A percentile compares a stretch with the other conserved stretches of the same genome.
Evolutionary conservation across 2,888 invertebrate species (phyloP).

Genomic region (Megalurothrips usitatus): DNA sequence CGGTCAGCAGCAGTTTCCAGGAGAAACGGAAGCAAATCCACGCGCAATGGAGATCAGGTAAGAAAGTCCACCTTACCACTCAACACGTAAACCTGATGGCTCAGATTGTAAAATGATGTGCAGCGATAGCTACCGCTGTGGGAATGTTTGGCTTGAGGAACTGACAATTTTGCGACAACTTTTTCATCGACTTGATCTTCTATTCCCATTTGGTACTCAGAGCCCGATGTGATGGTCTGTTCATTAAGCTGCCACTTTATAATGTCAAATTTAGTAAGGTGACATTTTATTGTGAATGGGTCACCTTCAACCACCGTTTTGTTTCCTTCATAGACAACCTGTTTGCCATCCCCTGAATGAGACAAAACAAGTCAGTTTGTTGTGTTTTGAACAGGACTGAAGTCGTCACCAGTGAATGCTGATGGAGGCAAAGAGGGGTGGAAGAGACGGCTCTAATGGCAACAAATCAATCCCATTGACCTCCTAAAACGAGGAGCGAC

Average conservation of each 20-base stretch:
- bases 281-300: slow-evolving; percentile 39
- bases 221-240: slow-evolving; percentile 33
- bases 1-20: slow-evolving; percentile 17
- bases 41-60: not conserved
- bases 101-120: slow-evolving; percentile 36
- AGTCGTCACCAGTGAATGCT: not conserved
- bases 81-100: slow-evolving; percentile 38
- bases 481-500: no score
- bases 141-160: slow-evolving; percentile 36
- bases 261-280: slow-evolving; percentile 37
- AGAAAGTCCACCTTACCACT: slow-evolving; percentile 37
- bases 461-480: not conserved
- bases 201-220: slow-evolving; percentile 30
- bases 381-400: not conserved
- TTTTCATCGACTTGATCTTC: slow-evolving; percentile 30
- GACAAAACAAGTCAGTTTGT: not conserved
- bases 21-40: slow-evolving; percentile 12
- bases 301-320: slow-evolving; percentile 38
- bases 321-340: slow-evolving; percentile 37
- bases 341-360: not conserved
- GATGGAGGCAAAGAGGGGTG: not conserved
- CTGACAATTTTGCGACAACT: slow-evolving; percentile 35
- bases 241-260: slow-evolving; percentile 40
- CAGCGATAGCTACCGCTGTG: slow-evolving; percentile 40
- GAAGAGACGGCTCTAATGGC: not conserved